Evolutionary conservation across 2,888 invertebrate species (phyloP).

Genomic region (Oegoconia quadripuncta): DNA sequence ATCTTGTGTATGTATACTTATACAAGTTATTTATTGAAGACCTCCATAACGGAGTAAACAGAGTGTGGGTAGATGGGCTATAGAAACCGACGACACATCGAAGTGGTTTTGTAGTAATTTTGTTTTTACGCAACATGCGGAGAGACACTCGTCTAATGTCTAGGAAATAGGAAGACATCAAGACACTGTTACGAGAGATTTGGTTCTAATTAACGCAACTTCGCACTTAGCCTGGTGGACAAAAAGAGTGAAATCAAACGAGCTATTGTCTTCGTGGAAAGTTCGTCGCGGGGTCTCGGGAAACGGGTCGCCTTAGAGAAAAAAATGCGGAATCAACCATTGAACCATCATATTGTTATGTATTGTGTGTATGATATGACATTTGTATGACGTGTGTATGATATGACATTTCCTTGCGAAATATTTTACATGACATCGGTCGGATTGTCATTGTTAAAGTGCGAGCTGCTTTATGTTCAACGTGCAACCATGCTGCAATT

Average conservation of each 20-base stretch:
- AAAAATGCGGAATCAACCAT: slow-evolving; percentile 56
- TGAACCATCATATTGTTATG: slow-evolving; percentile 34
- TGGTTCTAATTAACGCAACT: slow-evolving; percentile 54
- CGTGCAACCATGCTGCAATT: too few relatives aligned
- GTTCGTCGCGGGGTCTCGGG: slow-evolving; percentile 60
- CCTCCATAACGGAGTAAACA: too few relatives aligned
- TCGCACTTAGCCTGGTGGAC: slow-evolving; percentile 50
- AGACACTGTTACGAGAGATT: slow-evolving; percentile 46
- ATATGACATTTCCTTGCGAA: slow-evolving; percentile 3
- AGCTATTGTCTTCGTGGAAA: slow-evolving; percentile 67
- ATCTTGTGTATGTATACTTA: too few relatives aligned
- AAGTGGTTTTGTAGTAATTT: too few relatives aligned
- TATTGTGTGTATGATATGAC: slow-evolving; percentile 18
- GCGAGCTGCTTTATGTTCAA: too few relatives aligned
- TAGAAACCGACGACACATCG: too few relatives aligned
- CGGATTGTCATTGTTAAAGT: too few relatives aligned
- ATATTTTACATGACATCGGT: not conserved
- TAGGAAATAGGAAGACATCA: slow-evolving; percentile 51
- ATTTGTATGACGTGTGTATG: too few relatives aligned
- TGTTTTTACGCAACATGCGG: slow-evolving; percentile 12
- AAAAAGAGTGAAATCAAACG: slow-evolving; percentile 75
- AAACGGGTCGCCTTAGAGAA: slow-evolving; percentile 34
- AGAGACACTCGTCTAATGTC: not conserved
- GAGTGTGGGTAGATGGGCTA: too few relatives aligned
- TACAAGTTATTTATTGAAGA: too few relatives aligned